Evolutionary conservation across 1,140 invertebrate genomes (phyloP).

Genomic region (Pantala flavescens): DNA sequence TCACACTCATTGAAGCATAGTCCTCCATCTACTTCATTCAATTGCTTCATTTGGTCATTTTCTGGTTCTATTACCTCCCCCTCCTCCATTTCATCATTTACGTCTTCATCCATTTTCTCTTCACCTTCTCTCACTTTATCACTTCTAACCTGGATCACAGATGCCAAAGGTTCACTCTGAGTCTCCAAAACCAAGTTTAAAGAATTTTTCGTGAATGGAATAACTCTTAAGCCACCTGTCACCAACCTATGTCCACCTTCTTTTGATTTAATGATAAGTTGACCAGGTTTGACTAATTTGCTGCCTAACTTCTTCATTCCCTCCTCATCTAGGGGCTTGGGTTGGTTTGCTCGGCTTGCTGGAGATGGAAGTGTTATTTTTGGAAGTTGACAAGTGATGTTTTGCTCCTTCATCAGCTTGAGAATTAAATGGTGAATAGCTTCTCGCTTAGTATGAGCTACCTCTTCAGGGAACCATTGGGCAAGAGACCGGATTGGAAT

Average conservation of each 20-base stretch:
- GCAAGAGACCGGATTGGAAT: slow-evolving; percentile 63
- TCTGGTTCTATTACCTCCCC: not conserved
- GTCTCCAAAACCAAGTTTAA: no score
- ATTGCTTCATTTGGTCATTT: not conserved
- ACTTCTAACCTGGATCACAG: not conserved
- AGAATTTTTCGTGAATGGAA: no score
- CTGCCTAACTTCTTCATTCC: not conserved
- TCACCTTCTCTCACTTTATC: not conserved
- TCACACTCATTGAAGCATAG: no score
- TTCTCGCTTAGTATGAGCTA: slow-evolving; percentile 66
- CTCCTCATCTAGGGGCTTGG: not conserved
- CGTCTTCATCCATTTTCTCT: not conserved
- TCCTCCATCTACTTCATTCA: not conserved
- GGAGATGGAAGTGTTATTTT: not conserved
- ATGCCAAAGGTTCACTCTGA: no score
- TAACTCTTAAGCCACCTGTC: no score
- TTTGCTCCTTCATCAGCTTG: slow-evolving; percentile 48
- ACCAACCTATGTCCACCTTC: no score
- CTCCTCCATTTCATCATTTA: not conserved
- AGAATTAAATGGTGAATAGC: slow-evolving; percentile 65
- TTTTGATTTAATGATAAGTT: no score
- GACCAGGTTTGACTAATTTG: no score
- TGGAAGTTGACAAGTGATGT: slow-evolving; percentile 23
- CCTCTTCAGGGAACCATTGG: slow-evolving; percentile 62
- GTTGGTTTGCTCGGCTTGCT: not conserved